Conservation (phyloP, 2,113 vertebrate genomes). For the Neopipo cinnamomea region DNA sequence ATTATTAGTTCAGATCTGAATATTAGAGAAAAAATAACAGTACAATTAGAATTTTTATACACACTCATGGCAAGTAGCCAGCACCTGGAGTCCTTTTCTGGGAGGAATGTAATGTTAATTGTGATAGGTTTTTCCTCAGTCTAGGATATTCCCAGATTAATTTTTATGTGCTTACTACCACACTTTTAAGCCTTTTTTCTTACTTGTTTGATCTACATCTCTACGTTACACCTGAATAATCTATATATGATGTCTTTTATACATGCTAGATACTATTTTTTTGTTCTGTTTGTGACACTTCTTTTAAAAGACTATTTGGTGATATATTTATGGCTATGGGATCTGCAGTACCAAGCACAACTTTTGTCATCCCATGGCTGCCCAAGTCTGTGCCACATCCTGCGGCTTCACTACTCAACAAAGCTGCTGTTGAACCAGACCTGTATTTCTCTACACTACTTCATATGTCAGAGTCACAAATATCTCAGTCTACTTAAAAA, state of each 20-base stretch:
- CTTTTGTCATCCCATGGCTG: not conserved
- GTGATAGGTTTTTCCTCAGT: not conserved
- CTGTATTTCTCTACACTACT: not conserved
- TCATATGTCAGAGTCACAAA: not conserved
- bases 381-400: not conserved
- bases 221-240: not conserved
- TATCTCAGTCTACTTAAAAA: not conserved
- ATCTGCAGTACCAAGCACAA: not conserved
- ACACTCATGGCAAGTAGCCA: not conserved
- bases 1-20: not conserved
- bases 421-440: not conserved
- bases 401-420: not conserved
- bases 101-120: not conserved
- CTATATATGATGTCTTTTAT: not conserved
- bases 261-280: not conserved
- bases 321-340: not conserved
- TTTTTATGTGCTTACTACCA: not conserved
- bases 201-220: not conserved
- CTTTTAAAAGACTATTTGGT: not conserved
- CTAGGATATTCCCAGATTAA: not conserved
- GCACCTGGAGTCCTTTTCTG: not conserved
- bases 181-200: not conserved
- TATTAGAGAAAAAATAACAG: not conserved
- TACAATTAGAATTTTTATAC: not conserved
- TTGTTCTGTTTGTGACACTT: not conserved